Conservation (phyloP, 1,140 invertebrate species). For the Eupeodes corollae region DNA sequence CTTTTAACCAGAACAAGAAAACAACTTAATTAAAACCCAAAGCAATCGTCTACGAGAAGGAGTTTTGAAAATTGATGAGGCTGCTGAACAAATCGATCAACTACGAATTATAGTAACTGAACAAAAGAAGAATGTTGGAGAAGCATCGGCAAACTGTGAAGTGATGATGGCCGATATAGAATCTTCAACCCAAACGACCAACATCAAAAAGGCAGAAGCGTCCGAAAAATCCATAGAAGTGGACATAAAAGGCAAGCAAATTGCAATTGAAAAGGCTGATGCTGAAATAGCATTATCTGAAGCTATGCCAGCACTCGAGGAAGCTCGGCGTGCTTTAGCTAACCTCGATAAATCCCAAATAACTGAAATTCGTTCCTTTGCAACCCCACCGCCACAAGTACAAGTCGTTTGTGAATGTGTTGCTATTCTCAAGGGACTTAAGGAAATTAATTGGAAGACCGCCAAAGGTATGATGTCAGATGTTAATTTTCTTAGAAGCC, state of each 20-base stretch:
- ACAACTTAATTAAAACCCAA: conserved; percentile 37
- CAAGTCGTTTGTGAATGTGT: conserved; percentile 81
- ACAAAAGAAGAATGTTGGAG: conserved; percentile 31
- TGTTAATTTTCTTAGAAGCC: conserved; percentile 62
- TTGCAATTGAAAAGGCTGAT: conserved; percentile 66
- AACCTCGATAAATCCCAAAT: conserved; percentile 81
- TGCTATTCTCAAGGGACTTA: conserved; percentile 65
- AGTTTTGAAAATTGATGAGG: conserved; percentile 36
- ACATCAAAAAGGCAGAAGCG: conserved; percentile 63
- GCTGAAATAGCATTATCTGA: conserved; percentile 65
- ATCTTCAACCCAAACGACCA: conserved; percentile 50
- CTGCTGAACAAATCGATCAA: conserved; percentile 32
- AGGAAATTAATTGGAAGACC: conserved; percentile 79
- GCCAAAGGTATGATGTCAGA: conserved; percentile 85
- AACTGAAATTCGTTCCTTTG: conserved; percentile 75
- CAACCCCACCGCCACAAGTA: conserved; percentile 78
- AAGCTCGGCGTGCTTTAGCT: conserved; percentile 62
- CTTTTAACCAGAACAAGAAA: conserved; percentile 35
- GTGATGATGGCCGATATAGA: conserved; percentile 32
- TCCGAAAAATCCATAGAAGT: conserved; percentile 68
- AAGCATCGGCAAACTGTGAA: conserved; percentile 30
- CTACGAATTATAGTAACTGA: conserved; percentile 30
- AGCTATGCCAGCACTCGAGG: conserved; percentile 69
- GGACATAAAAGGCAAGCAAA: conserved; percentile 62
- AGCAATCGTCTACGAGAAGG: conserved; percentile 37